Evolutionary conservation across 2,888 invertebrate genomes (phyloP).

Genomic region (Amblyjoppa proteus): DNA sequence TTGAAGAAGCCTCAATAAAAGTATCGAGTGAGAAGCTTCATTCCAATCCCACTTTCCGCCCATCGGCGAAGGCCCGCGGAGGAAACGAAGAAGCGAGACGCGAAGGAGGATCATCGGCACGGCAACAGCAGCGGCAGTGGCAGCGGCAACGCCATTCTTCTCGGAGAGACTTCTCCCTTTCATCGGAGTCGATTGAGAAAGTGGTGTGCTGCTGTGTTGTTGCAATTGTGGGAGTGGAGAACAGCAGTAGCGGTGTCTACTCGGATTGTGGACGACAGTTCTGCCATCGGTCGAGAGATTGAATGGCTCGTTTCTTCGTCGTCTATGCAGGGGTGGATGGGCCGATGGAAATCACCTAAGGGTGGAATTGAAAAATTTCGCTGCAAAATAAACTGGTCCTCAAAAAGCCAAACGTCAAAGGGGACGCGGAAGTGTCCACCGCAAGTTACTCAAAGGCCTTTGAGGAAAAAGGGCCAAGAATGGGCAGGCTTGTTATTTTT

Average conservation of each 20-base stretch:
- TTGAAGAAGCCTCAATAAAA: constrained; percentile 48
- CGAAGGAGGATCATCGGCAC: constrained; percentile 28
- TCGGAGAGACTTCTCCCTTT: constrained; percentile 50
- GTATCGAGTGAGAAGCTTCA: constrained; percentile 50
- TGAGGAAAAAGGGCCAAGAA: not conserved
- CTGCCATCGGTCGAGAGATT: constrained; percentile 25
- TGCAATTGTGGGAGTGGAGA: constrained; percentile 14
- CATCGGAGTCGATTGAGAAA: constrained; percentile 62
- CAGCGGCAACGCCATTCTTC: constrained; percentile 27
- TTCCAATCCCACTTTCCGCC: constrained; percentile 51
- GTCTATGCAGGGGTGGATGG: not conserved
- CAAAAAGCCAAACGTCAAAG: not conserved
- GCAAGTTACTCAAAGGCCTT: not conserved
- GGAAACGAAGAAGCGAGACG: constrained; percentile 25
- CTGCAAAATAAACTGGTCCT: not conserved
- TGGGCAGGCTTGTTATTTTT: not conserved
- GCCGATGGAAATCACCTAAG: not conserved
- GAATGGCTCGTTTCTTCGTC: constrained; percentile 44
- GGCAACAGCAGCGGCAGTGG: not conserved
- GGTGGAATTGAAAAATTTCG: not conserved
- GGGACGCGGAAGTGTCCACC: not conserved
- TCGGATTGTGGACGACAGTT: constrained; percentile 26
- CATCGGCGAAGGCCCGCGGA: constrained; percentile 8
- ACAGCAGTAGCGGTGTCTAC: constrained; percentile 1
- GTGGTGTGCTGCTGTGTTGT: constrained; percentile 25